These are phyloP conservation scores for Episyrphus balteatus DNA, from an alignment of 1,140 invertebrate genomes.

Conservation along the genomic window DNA sequence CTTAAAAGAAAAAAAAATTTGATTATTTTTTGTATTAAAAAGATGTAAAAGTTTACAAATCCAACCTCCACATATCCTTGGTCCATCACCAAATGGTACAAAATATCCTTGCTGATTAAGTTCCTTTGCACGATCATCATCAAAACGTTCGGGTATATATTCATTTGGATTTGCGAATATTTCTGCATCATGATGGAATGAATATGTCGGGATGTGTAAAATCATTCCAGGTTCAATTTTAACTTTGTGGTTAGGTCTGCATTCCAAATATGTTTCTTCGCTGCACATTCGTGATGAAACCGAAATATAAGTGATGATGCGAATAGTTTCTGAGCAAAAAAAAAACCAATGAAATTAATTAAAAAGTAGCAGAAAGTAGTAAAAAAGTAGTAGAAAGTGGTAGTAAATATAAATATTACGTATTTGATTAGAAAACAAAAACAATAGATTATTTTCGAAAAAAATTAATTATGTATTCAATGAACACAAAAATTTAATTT, in stretches of 20 bases:
- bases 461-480: too few relatives aligned
- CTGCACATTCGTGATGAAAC: conserved; percentile 29
- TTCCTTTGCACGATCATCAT: conserved; percentile 20
- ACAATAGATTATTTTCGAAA: too few relatives aligned
- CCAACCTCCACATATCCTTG: conserved; percentile 48
- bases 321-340: conserved; percentile 16
- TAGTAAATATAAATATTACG: too few relatives aligned
- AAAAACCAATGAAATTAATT: background rate
- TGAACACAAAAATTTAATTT: too few relatives aligned
- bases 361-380: too few relatives aligned
- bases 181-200: conserved; percentile 21
- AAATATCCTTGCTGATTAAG: conserved; percentile 18
- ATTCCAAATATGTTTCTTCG: conserved; percentile 30
- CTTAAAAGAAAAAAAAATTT: background rate
- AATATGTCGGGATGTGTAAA: conserved; percentile 19
- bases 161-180: conserved; percentile 44
- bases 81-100: conserved; percentile 53
- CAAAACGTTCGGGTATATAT: conserved; percentile 50
- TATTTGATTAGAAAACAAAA: too few relatives aligned
- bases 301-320: conserved; percentile 16
- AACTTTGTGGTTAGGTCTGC: conserved; percentile 11
- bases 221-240: conserved; percentile 17
- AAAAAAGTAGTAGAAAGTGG: too few relatives aligned
- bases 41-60: too few relatives aligned
- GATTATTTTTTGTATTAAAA: background rate